Conservation (phyloP, 2,888 invertebrate species). For the Eilema depressum region DNA sequence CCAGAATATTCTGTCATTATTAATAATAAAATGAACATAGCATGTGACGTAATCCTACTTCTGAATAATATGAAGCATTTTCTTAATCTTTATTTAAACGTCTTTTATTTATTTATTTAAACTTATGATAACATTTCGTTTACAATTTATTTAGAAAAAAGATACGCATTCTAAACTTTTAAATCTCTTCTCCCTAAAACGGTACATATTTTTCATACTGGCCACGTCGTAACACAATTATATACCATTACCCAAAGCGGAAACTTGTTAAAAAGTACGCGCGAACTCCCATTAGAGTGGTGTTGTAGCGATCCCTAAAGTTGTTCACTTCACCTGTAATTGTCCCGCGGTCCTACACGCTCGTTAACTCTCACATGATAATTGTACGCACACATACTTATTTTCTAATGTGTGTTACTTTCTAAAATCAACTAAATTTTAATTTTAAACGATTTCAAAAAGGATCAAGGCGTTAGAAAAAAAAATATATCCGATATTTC, state of each 20-base stretch:
- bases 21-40: too few species aligned
- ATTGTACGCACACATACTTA: constrained; percentile 37
- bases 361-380: constrained; percentile 53
- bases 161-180: neutral
- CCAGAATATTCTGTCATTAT: neutral
- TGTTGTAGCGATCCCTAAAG: constrained; percentile 60
- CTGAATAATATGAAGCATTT: neutral
- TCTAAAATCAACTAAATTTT: constrained; percentile 1
- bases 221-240: constrained; percentile 57
- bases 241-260: constrained; percentile 56
- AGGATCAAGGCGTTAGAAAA: too few species aligned
- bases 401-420: constrained; percentile 16
- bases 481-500: too few species aligned
- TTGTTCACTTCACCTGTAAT: constrained; percentile 62
- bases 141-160: neutral
- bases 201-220: constrained; percentile 36
- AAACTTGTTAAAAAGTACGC: constrained; percentile 81
- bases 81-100: neutral
- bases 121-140: neutral
- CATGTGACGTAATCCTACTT: too few species aligned
- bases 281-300: constrained; percentile 73
- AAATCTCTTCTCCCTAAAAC: neutral
- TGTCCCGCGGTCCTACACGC: constrained; percentile 55
- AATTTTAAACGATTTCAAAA: neutral
- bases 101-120: neutral